Percentiles rank a stretch among this genome's conserved stretches.
These are phyloP conservation scores for Vulpes ferrilata DNA, from an alignment of 2,113 vertebrate genomes.

Conservation along the genomic window DNA sequence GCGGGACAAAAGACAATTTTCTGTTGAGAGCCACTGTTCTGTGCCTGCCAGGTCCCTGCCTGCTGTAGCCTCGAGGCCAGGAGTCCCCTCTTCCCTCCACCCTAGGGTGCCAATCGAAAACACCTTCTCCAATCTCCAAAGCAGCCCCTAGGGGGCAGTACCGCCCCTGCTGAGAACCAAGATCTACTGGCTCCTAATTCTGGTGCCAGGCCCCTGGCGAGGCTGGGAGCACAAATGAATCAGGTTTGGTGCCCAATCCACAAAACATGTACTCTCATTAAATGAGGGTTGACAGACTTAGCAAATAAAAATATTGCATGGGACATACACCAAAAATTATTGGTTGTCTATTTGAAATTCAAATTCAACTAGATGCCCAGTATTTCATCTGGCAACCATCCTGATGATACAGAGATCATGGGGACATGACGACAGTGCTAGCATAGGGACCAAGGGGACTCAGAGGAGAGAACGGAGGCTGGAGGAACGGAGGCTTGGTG, in stretches of 20 bases:
- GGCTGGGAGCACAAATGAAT: not conserved
- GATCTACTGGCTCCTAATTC: fast-evolving
- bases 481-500: not conserved
- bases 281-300: not conserved
- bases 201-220: not conserved
- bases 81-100: no score
- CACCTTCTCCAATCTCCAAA: not conserved
- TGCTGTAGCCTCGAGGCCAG: not conserved
- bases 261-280: fast-evolving
- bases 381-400: not conserved
- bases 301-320: not conserved
- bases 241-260: not conserved
- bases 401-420: not conserved
- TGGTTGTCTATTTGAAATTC: not conserved
- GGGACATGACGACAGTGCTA: fast-evolving
- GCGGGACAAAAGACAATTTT: not conserved
- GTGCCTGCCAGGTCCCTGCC: not conserved
- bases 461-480: not conserved
- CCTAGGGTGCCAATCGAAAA: not conserved
- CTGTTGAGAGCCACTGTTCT: not conserved
- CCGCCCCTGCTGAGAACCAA: not conserved
- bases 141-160: constrained; percentile 40
- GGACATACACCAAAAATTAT: not conserved
- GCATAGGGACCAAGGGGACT: not conserved
- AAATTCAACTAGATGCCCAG: not conserved